Evolutionary conservation across 2,113 vertebrate genomes (phyloP).

Genomic region (Ornithorhynchus anatinus): DNA sequence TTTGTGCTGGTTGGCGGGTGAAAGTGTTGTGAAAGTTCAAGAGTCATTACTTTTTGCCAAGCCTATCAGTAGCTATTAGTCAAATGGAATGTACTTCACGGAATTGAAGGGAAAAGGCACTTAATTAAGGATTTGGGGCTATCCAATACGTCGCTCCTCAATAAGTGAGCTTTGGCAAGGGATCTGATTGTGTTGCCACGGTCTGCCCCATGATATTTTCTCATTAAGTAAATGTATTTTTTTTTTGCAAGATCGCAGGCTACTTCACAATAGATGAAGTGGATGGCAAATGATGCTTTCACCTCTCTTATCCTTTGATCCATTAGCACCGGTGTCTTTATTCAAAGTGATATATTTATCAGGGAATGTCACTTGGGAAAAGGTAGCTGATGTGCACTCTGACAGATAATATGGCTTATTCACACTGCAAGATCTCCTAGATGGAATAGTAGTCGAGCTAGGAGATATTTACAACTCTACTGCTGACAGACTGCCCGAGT

Average conservation of each 20-base stretch:
- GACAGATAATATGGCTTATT: background rate
- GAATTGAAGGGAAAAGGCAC: conserved; percentile 52
- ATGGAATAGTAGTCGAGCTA: background rate
- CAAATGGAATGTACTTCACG: conserved; percentile 33
- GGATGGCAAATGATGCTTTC: background rate
- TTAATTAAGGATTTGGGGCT: conserved; percentile 48
- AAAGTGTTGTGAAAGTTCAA: background rate
- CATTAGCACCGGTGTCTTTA: background rate
- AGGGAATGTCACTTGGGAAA: background rate
- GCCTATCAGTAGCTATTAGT: conserved; percentile 31
- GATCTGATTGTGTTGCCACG: conserved; percentile 7
- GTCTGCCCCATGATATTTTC: background rate
- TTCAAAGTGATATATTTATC: background rate
- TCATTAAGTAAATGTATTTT: conserved; percentile 32
- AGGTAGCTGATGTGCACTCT: background rate
- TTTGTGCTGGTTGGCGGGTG: background rate
- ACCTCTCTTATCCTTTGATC: background rate
- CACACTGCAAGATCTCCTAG: background rate
- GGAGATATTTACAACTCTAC: background rate
- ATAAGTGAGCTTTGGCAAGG: conserved; percentile 15
- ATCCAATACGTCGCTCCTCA: conserved; percentile 24
- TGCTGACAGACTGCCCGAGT: background rate
- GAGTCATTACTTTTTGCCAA: conserved; percentile 15
- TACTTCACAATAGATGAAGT: conserved; percentile 15
- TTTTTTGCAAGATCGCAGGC: conserved; percentile 16